Evolutionary conservation across 2,888 invertebrate species (phyloP), one percentile per base, ranked within the genome.

Genomic region (Meiosimyza platycephala): DNA sequence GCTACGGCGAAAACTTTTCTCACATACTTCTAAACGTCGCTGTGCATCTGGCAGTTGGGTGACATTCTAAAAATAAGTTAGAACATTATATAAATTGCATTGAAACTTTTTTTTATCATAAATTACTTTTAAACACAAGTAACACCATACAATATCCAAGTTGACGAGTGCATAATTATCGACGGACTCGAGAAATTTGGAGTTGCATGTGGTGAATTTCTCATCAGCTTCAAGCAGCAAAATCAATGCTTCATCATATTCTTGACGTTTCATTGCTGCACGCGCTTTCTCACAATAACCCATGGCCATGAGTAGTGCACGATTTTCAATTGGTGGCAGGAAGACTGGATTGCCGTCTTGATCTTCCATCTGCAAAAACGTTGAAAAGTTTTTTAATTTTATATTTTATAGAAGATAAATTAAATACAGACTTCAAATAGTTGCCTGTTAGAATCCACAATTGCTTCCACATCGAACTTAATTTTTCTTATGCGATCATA

Each of bases 91-190:
- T 7, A 40, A 28, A 28, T 28, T 28, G 28, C 28, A 28, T 28
- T 3, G 28, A 3, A 3, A 28, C n/a, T n/a, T 28, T 3, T 28
- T 28, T 28, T 28, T 28, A 28, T 28, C 28, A 40, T 9, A 1
- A 9, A 40, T 1, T 71, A 84, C 84, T 76, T 86, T 86, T 33
- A 96, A 89, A 80, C 92, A 92, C 68, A 95, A 89, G 88, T 95
- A 95, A 85, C 95, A 94, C 95, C 96, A 96, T n/a, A 94, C 92
- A 76, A 95, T 93, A 86, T 96, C 95, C 81, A 96, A 88, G 86
- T 95, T 94, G 50, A 95, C 89, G 6, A 95, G 88, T 0, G 93
- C 95, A 87, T 92, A 94, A 87, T 96, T 96, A 87, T 95, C 95
- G 12, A 95, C 94, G 0, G 90, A 86, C 72, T 91, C 89, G 48